These are phyloP conservation scores for Cairina moschata DNA, from an alignment of 2,113 vertebrate genomes.

Conservation along the genomic window DNA sequence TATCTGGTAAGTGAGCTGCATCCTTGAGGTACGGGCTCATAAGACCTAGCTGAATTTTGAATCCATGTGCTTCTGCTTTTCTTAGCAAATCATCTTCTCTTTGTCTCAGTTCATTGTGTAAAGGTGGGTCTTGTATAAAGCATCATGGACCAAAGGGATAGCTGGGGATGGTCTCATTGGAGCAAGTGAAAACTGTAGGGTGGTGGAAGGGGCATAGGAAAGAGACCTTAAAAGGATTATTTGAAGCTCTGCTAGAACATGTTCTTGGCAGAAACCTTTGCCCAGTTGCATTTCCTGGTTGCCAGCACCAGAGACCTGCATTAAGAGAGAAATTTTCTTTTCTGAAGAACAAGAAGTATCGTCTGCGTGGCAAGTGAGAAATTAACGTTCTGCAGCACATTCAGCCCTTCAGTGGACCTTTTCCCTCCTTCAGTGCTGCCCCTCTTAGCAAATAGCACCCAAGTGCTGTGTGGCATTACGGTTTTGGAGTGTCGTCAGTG, in stretches of 20 bases:
- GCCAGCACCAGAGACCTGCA: background rate
- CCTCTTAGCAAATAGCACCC: background rate
- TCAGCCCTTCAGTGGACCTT: background rate
- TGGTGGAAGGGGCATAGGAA: background rate
- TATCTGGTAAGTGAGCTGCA: background rate
- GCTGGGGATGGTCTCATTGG: background rate
- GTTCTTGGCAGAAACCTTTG: background rate
- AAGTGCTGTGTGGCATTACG: fast-evolving
- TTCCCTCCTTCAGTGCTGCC: background rate
- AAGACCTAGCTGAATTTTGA: background rate
- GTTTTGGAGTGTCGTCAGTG: background rate
- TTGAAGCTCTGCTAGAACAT: background rate
- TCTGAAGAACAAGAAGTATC: background rate
- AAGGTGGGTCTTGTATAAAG: background rate
- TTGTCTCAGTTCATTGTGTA: background rate
- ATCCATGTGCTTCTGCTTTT: background rate
- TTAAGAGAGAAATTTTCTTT: background rate
- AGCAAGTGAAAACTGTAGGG: background rate
- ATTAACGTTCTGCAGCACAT: background rate
- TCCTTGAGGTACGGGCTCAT: background rate
- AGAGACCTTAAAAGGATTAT: background rate
- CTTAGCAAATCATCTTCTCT: background rate
- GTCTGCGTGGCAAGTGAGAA: background rate
- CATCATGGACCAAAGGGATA: background rate
- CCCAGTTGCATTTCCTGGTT: background rate